Evolutionary conservation across 2,797 vertebrate genomes (phyloP).

Genomic region (Mus caroli): DNA sequence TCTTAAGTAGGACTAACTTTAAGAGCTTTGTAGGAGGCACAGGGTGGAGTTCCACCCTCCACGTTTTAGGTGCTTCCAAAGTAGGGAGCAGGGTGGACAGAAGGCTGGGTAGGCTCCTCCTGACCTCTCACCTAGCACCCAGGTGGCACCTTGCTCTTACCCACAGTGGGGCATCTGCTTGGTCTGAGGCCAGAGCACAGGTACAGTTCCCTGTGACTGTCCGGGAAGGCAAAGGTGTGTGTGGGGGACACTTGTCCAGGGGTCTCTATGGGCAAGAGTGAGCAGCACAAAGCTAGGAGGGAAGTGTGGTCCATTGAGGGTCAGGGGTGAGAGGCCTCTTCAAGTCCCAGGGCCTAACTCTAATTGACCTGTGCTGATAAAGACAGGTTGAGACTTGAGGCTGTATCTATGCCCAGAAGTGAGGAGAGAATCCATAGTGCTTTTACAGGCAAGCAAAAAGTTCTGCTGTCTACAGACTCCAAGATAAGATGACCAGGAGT

Average conservation of each 20-base stretch:
- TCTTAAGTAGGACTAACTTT: not conserved
- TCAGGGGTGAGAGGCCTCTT: not conserved
- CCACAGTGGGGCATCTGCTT: not conserved
- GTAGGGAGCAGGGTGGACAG: too few relatives aligned
- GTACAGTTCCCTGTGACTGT: not conserved
- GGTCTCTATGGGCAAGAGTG: not conserved
- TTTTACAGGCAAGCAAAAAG: too few relatives aligned
- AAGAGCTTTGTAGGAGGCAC: not conserved
- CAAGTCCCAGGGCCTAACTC: too few relatives aligned
- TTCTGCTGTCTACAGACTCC: not conserved
- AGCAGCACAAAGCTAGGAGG: not conserved
- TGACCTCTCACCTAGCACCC: not conserved
- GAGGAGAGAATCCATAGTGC: not conserved
- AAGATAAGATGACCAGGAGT: not conserved
- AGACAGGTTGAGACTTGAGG: too few relatives aligned
- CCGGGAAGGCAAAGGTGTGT: not conserved
- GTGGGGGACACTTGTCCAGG: not conserved
- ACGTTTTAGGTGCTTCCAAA: rapidly evolving
- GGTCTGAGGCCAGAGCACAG: not conserved
- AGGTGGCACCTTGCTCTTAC: too few relatives aligned
- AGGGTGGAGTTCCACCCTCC: not conserved
- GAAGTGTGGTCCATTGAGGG: not conserved
- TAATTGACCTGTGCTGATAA: not conserved
- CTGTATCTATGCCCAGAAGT: not conserved
- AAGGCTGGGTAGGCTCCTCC: rapidly evolving